phyloP scores from a whole-genome alignment of 2,113 vertebrate genomes.

The Podarcis raffonei region DNA sequence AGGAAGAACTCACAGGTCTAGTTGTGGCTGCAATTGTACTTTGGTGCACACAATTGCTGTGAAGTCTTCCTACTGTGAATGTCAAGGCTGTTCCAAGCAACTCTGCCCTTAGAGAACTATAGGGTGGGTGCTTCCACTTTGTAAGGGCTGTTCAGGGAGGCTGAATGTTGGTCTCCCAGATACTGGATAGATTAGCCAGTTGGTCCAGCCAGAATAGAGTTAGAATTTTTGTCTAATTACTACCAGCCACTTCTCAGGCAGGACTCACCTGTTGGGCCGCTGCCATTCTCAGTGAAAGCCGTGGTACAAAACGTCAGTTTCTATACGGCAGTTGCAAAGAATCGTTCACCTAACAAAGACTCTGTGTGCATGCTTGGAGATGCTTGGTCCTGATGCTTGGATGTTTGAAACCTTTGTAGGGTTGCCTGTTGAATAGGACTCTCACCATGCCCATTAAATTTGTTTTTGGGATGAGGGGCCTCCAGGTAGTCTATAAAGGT shows the following conservation, averaged over 20 bases:
- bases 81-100: neutral
- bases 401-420: neutral
- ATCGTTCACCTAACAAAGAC: neutral
- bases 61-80: neutral
- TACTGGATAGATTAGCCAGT: neutral
- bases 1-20: neutral
- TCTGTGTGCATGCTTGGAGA: neutral
- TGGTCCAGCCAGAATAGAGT: neutral
- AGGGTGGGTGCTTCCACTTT: neutral
- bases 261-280: neutral
- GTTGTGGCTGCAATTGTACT: neutral
- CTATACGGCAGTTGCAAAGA: neutral
- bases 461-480: neutral
- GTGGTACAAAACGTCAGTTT: neutral
- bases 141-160: neutral
- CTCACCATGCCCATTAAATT: neutral
- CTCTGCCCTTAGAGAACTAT: neutral
- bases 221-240: neutral
- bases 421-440: neutral
- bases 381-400: neutral
- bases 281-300: neutral
- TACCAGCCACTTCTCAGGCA: neutral
- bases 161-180: neutral
- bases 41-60: neutral
- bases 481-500: neutral